Evolutionary conservation across 2,888 invertebrate species (phyloP).

Genomic region (Dastarcus helophoroides): DNA sequence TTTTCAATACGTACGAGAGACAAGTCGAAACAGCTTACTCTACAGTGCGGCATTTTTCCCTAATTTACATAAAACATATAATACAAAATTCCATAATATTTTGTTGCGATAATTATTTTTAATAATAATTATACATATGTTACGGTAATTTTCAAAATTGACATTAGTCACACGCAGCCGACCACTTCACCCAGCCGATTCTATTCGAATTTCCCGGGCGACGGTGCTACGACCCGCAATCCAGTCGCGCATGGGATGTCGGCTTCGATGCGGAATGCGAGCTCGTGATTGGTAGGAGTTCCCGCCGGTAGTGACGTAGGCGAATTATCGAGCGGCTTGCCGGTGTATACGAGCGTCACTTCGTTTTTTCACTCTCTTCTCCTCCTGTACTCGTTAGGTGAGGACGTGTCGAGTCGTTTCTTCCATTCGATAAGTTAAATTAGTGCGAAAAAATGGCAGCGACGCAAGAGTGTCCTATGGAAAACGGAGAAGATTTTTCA

Average conservation of each 20-base stretch:
- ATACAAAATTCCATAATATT: too few species aligned
- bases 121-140: too few species aligned
- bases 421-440: slow-evolving; percentile 9
- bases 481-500: slow-evolving; percentile 69
- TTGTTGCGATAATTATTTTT: too few species aligned
- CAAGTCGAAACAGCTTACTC: slow-evolving; percentile 1
- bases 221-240: too few species aligned
- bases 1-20: neutral
- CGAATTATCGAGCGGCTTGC: slow-evolving; percentile 9
- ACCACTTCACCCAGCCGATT: too few species aligned
- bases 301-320: slow-evolving; percentile 14
- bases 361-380: slow-evolving; percentile 25
- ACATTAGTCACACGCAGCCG: too few species aligned
- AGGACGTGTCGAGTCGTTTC: slow-evolving; percentile 25
- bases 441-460: slow-evolving; percentile 16
- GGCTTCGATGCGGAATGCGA: too few species aligned
- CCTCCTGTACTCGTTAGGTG: slow-evolving; percentile 26
- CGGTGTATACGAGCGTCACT: slow-evolving; percentile 12
- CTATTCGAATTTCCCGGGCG: too few species aligned
- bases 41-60: slow-evolving; percentile 6
- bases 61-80: neutral
- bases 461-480: slow-evolving; percentile 55
- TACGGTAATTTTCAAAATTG: too few species aligned
- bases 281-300: too few species aligned
- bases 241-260: too few species aligned